Conservation (phyloP, 2,113 vertebrate species). For the Orthonyx spaldingii region DNA sequence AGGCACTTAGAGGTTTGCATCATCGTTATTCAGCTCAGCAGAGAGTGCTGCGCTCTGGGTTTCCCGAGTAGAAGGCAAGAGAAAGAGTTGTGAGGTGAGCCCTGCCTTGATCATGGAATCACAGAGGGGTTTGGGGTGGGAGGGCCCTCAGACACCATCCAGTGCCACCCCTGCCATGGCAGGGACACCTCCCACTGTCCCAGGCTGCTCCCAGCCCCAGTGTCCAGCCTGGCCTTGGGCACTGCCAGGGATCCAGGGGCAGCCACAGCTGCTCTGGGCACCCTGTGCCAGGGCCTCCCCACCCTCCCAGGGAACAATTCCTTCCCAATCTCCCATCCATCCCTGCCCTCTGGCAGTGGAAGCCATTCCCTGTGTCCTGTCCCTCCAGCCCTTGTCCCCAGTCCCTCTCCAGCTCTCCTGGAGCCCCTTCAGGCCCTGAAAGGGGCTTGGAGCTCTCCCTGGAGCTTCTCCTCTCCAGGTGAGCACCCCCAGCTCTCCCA, state of each 20-base stretch:
- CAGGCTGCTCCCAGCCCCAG: not conserved
- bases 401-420: not conserved
- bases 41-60: not conserved
- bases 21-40: not conserved
- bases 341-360: not conserved
- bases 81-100: not conserved
- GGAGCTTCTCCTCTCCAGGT: not conserved
- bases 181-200: not conserved
- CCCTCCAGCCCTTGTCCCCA: not conserved
- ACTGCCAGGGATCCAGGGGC: not conserved
- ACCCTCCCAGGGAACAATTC: not conserved
- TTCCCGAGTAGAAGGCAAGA: not conserved
- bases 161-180: not conserved
- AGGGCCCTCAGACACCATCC: not conserved
- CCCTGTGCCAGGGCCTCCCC: not conserved
- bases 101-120: not conserved
- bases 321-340: accelerated
- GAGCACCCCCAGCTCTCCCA: not conserved
- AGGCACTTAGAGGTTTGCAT: not conserved
- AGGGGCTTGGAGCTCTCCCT: not conserved
- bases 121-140: not conserved
- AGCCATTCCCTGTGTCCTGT: not conserved
- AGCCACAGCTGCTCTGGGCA: not conserved
- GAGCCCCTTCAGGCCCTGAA: not conserved
- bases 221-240: not conserved